These are phyloP conservation scores for Climacteris rufus DNA, from an alignment of 2,113 vertebrate species.

Conservation along the genomic window DNA sequence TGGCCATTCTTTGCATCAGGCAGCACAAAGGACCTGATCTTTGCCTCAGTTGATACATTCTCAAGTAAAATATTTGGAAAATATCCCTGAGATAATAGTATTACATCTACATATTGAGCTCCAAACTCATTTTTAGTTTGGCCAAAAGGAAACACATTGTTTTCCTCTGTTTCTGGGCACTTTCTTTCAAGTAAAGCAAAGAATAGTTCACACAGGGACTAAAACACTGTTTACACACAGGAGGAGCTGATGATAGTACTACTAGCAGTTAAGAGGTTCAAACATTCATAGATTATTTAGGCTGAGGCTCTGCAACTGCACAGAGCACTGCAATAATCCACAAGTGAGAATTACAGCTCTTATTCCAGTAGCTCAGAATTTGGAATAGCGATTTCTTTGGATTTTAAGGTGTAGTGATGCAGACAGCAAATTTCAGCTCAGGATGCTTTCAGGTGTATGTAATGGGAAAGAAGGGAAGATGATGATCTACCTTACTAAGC, in stretches of 20 bases:
- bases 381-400: neutral
- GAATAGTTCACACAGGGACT: neutral
- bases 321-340: neutral
- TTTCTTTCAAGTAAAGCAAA: neutral
- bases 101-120: neutral
- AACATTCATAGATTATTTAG: neutral
- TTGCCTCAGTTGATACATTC: neutral
- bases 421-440: neutral
- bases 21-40: neutral
- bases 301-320: neutral
- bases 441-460: neutral
- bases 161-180: neutral
- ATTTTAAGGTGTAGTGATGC: neutral
- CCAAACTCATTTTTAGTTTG: neutral
- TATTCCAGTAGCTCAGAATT: neutral
- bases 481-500: neutral
- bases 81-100: neutral
- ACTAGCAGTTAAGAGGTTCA: neutral
- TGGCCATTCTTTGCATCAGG: neutral
- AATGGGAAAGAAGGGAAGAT: neutral
- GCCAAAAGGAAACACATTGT: neutral
- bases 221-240: neutral
- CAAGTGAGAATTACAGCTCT: neutral
- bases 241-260: neutral
- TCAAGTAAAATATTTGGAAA: neutral